A percentile compares a stretch with the other conserved stretches of the same genome.
phyloP scores from a whole-genome alignment of 2,888 invertebrate genomes.

The Chelonus formosanus region DNA sequence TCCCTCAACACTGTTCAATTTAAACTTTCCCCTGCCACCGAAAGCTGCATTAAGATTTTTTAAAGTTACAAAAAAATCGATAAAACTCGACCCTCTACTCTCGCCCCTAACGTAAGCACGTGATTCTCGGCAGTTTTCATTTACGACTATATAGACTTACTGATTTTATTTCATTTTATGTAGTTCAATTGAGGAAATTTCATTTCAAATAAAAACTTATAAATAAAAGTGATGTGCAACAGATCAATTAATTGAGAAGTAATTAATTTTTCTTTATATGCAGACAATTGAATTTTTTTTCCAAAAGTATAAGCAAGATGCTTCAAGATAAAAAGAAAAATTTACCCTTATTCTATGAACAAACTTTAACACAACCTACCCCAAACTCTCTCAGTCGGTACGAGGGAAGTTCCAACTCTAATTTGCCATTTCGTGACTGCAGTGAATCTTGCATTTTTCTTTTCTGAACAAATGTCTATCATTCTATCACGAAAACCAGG shows the following conservation, averaged over 20 bases:
- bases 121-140: conserved; percentile 29
- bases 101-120: conserved; percentile 23
- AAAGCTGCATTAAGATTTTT: conserved; percentile 64
- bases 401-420: conserved; percentile 63
- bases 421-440: conserved; percentile 66
- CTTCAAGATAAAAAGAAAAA: not conserved
- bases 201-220: not conserved
- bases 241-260: too few relatives aligned
- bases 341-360: not conserved
- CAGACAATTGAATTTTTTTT: not conserved
- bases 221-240: too few relatives aligned
- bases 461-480: conserved; percentile 65
- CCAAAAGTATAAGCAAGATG: not conserved
- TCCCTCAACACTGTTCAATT: conserved; percentile 55
- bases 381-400: conserved; percentile 50
- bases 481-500: conserved; percentile 63
- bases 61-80: conserved; percentile 59
- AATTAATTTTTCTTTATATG: not conserved
- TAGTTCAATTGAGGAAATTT: conserved; percentile 16
- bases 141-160: conserved; percentile 7
- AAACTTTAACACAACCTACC: conserved; percentile 53
- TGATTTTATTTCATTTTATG: conserved; percentile 25
- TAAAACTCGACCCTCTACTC: conserved; percentile 34
- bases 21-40: conserved; percentile 57
- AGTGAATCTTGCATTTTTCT: conserved; percentile 66